Conservation (phyloP, 2,113 vertebrate species). For the Rattus norvegicus region DNA sequence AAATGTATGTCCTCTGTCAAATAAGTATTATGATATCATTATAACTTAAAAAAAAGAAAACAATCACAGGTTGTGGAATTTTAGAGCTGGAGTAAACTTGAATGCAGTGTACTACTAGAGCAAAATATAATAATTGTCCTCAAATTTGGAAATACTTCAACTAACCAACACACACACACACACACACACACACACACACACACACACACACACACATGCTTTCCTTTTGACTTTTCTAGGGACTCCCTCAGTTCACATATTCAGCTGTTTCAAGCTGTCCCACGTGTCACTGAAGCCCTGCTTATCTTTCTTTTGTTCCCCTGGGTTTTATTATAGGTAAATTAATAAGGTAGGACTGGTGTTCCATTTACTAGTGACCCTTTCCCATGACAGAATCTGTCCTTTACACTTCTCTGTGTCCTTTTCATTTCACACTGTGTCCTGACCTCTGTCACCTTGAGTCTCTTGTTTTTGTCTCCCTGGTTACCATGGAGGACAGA, state of each 20-base stretch:
- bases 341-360: neutral
- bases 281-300: neutral
- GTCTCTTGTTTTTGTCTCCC: neutral
- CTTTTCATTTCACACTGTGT: constrained; percentile 2
- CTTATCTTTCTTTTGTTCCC: neutral
- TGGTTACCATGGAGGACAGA: neutral
- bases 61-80: neutral
- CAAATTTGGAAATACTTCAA: neutral
- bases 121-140: neutral
- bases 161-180: neutral
- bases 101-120: neutral
- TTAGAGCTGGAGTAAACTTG: neutral
- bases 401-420: neutral
- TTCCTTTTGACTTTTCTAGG: neutral
- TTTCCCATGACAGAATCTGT: neutral
- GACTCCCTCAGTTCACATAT: neutral
- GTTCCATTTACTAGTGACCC: neutral
- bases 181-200: too few species aligned
- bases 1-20: too few species aligned
- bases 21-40: too few species aligned
- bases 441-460: neutral
- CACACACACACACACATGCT: neutral
- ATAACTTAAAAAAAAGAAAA: neutral
- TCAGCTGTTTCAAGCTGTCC: neutral
- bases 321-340: neutral